Evolutionary conservation across 1,140 invertebrate genomes (phyloP).

Genomic region (Platorchestia sp.): DNA sequence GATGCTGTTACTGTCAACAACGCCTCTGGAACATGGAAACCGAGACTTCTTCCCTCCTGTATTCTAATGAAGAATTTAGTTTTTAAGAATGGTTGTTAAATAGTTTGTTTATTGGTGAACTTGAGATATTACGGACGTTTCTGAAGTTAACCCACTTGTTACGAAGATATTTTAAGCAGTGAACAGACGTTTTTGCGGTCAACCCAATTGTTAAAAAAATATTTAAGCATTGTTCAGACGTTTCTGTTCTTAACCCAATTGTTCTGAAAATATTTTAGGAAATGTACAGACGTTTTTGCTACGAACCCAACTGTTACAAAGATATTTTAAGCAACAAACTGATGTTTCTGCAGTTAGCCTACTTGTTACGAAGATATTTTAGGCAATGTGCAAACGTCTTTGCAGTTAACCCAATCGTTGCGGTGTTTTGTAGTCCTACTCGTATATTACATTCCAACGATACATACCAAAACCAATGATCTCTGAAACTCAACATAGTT

Average conservation of each 20-base stretch:
- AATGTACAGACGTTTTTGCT: too few relatives aligned
- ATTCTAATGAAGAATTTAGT: neutral
- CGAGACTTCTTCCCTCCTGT: neutral
- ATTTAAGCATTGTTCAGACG: neutral
- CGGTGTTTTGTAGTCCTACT: too few relatives aligned
- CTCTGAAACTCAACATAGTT: neutral
- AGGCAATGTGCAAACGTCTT: too few relatives aligned
- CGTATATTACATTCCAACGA: too few relatives aligned
- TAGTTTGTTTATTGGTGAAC: neutral
- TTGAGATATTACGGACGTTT: neutral
- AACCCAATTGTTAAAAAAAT: neutral
- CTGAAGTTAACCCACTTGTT: neutral
- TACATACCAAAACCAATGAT: neutral
- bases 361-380: too few relatives aligned
- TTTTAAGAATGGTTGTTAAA: neutral
- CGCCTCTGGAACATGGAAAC: neutral
- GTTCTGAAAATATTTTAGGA: neutral
- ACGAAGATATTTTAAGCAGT: neutral
- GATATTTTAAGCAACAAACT: too few relatives aligned
- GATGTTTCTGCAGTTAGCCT: too few relatives aligned
- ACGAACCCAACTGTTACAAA: too few relatives aligned
- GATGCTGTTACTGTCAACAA: neutral
- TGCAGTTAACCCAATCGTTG: too few relatives aligned
- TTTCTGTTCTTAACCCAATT: too few relatives aligned
- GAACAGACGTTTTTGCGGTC: neutral